phyloP scores from a whole-genome alignment of 2,113 vertebrate genomes.

The Scalopus aquaticus region DNA sequence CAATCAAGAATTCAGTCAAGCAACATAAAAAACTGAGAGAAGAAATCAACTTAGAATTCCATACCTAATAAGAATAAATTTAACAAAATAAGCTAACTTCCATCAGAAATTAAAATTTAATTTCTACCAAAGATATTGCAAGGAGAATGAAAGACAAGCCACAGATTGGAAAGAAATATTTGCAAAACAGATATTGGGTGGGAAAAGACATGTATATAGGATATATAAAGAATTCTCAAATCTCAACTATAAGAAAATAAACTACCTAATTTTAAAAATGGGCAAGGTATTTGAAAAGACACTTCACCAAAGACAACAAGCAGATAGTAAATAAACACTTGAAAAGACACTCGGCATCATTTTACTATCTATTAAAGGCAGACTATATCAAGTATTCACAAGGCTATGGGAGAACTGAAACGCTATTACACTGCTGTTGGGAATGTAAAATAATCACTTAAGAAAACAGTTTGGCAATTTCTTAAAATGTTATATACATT shows the following conservation, averaged over 20 bases:
- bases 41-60: neutral
- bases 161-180: neutral
- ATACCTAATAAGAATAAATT: neutral
- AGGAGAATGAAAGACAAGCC: neutral
- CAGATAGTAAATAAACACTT: neutral
- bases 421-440: neutral
- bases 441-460: neutral
- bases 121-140: neutral
- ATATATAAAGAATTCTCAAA: neutral
- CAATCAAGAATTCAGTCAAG: neutral
- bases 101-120: neutral
- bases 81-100: neutral
- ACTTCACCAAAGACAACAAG: neutral
- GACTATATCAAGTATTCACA: neutral
- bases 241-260: neutral
- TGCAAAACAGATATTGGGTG: neutral
- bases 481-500: neutral
- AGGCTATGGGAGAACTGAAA: neutral
- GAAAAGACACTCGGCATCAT: neutral
- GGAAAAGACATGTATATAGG: neutral
- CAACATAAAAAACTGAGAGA: neutral
- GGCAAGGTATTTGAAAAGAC: neutral
- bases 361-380: neutral
- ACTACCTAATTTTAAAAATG: neutral
- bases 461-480: neutral